These are phyloP conservation scores for Sinhomidia bicolor DNA, from an alignment of 2,888 invertebrate species.

Conservation along the genomic window DNA sequence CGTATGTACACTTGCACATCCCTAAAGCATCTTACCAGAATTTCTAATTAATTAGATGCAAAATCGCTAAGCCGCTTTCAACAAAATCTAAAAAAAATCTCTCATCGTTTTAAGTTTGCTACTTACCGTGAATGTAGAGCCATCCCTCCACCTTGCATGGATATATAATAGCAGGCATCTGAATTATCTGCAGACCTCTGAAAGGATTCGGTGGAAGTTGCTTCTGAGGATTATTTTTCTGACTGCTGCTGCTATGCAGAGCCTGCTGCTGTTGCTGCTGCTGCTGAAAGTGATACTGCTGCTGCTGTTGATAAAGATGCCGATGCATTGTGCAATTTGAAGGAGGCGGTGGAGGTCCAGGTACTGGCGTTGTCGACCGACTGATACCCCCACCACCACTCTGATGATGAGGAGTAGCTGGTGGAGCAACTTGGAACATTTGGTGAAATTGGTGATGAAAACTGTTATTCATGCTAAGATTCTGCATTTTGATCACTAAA, in stretches of 20 bases:
- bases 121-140: constrained; percentile 85
- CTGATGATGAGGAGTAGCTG: constrained; percentile 19
- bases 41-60: too few species aligned
- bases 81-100: too few species aligned
- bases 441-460: constrained; percentile 51
- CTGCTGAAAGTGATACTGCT: constrained; percentile 39
- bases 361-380: constrained; percentile 71
- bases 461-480: constrained; percentile 63
- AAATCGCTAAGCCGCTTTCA: too few species aligned
- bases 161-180: constrained; percentile 83
- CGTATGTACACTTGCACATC: too few species aligned
- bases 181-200: constrained; percentile 71
- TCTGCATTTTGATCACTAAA: constrained; percentile 55
- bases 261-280: constrained; percentile 49
- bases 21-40: too few species aligned
- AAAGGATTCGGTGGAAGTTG: constrained; percentile 72
- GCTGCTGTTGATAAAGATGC: constrained; percentile 22
- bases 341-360: constrained; percentile 33
- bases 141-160: constrained; percentile 85
- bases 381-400: constrained; percentile 32
- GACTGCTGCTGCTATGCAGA: neutral
- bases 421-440: neutral
- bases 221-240: constrained; percentile 45
- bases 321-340: constrained; percentile 52
- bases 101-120: too few species aligned